Evolutionary conservation across 2,113 vertebrate species (phyloP).

Genomic region (Oxyruncus cristatus): DNA sequence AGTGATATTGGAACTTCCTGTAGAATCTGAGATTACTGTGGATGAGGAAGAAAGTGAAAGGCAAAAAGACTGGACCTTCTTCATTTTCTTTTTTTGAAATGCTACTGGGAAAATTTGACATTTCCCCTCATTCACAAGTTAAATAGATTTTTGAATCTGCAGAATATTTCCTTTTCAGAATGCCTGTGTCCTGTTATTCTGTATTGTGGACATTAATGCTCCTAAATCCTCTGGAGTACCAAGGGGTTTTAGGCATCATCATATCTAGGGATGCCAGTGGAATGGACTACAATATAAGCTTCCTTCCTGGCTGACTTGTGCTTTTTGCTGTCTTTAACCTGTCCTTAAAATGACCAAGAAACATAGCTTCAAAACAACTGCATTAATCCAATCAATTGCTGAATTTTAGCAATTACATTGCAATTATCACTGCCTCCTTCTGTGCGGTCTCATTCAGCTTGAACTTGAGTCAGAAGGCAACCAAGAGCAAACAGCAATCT

Average conservation of each 20-base stretch:
- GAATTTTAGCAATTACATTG: not conserved
- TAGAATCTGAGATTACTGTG: not conserved
- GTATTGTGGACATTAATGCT: not conserved
- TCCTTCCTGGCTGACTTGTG: not conserved
- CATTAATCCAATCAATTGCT: not conserved
- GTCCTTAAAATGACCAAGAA: not conserved
- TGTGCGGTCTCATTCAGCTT: not conserved
- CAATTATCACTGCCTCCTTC: not conserved
- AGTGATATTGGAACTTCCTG: not conserved
- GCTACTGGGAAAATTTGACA: not conserved
- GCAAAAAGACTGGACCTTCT: not conserved
- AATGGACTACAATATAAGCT: not conserved
- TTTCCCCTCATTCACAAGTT: not conserved
- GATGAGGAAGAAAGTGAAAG: not conserved
- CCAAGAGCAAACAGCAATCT: not conserved
- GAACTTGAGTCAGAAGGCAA: not conserved
- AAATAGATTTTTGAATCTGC: not conserved
- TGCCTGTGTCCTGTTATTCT: not conserved
- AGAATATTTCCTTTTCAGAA: not conserved
- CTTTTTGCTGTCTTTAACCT: not conserved
- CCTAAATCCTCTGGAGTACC: not conserved
- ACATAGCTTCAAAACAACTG: not conserved
- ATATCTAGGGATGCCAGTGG: not conserved
- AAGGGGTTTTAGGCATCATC: not conserved
- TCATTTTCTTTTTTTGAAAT: not conserved